Base-by-base conservation (phyloP, 2,797 vertebrate genomes). In the Euphonia xanthogaster region DNA sequence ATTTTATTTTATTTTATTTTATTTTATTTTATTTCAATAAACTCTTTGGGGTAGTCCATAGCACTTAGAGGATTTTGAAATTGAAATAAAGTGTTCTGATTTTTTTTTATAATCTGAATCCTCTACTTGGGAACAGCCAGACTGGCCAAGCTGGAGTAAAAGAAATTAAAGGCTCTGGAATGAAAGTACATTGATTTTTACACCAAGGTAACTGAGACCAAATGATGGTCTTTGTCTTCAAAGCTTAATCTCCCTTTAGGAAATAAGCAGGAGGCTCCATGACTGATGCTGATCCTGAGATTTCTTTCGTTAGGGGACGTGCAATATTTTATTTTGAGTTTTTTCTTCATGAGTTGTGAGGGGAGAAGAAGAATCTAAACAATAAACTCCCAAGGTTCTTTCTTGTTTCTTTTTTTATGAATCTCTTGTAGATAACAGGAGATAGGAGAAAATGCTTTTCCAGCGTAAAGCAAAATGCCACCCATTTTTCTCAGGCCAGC, bases 391-490 rank as follows among this genome's bases (percentile, higher is more conserved):
- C 96, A 96, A 97, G 95, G 94, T 96, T 95, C 85, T 74, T 80
- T 82, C 54, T 68, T 82, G 90, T 80, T 72, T 91, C 88, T 39
- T 76, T 60, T 77, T 91, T 93, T 86, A 94, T 96, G 85, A 84
- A 95, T 95, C 91, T 95, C 92, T 83, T 77, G 76, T 48, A 94
- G 95, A 94, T 97, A 96, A 79, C 85, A 13, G 44, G 25, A 96
- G 95, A 94, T 95, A 95, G 91, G 82, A 95, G 95, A 97, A 96
- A 97, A 93, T 94, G 96, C 94, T 96, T 97, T 97, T 90, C 93
- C 66, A 97, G 94, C 40, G 30, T 50, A 95, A 96, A 94, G 91
- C 70, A 82, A 93, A 94, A 93, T 88, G 93, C 91, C 87, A 67
- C 89, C 94, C 85, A 96, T 97, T 97, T 97, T 95, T 97, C 96